Evolutionary conservation across 1,140 invertebrate species (phyloP), one percentile per base, ranked within the genome.

Genomic region (Rhyacophila brunnea): DNA sequence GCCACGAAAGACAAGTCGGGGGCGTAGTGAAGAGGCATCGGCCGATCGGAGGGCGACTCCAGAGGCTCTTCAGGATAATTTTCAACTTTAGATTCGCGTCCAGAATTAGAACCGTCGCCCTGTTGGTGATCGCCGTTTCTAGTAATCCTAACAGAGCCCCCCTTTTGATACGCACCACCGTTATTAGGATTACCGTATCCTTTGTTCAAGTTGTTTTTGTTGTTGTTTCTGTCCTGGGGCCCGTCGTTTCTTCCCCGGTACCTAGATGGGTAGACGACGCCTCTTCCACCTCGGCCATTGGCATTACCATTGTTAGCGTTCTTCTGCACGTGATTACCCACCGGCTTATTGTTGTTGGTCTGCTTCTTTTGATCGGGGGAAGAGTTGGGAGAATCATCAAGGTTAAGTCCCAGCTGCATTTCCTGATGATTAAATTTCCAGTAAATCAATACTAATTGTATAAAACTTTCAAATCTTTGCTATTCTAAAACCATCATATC

Each of bases 371-470:
- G 60, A 6, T 47, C 40, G 4, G 28, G 35, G 0, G 49, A 43
- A 19, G 50, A 18, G 38, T 58, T 58, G 38, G 60, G 51, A 17
- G 61, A 59, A 23, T 65, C 62, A 11, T 61, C 58, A 0, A 65
- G 36, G 6, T 18, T 32, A 4, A 65, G 45, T 44, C 48, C 57
- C 7, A 58, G 42, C 19, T 65, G 62, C 54, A 65, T 38, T 36
- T 65, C 62, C 62, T 65, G 19, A n/a, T n/a, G n/a, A n/a, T n/a
- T n/a, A n/a, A n/a, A n/a, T n/a, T n/a, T n/a, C n/a, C n/a, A n/a
- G n/a, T n/a, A 44, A 44, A 44, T 44, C 14, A 44, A 7, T 44
- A 44, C 42, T 9, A 44, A 17, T n/a, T 44, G n/a, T n/a, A n/a
- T n/a, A n/a, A n/a, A n/a, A n/a, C n/a, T n/a, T n/a, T n/a, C n/a